These are phyloP conservation scores for Idaea straminata DNA, from an alignment of 2,888 invertebrate species.

Conservation along the genomic window DNA sequence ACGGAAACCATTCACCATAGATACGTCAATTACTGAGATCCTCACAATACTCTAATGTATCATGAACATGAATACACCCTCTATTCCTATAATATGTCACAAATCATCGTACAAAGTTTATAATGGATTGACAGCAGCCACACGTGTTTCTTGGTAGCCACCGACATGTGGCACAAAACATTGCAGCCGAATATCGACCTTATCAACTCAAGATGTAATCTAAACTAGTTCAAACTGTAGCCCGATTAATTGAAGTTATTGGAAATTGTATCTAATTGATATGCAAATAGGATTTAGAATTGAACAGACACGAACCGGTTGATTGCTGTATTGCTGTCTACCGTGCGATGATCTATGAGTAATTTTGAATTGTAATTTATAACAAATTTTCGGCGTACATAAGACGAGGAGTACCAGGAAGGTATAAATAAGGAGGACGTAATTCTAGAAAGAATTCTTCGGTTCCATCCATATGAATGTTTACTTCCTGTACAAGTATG, in stretches of 20 bases:
- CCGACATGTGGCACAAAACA: conserved; percentile 39
- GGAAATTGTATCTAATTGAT: conserved; percentile 21
- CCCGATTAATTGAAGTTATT: conserved; percentile 22
- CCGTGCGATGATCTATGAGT: background rate
- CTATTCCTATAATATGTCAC: conserved; percentile 77
- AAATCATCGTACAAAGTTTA: conserved; percentile 79
- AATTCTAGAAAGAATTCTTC: background rate
- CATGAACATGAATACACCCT: conserved; percentile 64
- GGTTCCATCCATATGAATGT: background rate
- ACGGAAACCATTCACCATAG: conserved; percentile 49
- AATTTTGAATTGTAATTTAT: conserved; percentile 1
- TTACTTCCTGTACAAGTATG: background rate
- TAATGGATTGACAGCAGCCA: conserved; percentile 79
- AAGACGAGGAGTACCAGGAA: background rate
- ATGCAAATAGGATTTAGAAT: conserved; percentile 16
- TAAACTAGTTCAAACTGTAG: conserved; percentile 16
- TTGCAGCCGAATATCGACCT: conserved; percentile 33
- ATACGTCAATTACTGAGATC: conserved; percentile 72
- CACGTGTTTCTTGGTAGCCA: conserved; percentile 58
- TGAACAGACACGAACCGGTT: conserved; percentile 1
- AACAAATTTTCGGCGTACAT: conserved; percentile 1
- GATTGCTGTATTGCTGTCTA: background rate
- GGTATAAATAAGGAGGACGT: background rate
- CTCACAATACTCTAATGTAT: conserved; percentile 64
- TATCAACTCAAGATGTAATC: conserved; percentile 23